Conservation (phyloP, 2,113 vertebrate species). For the Scolopax mira region DNA sequence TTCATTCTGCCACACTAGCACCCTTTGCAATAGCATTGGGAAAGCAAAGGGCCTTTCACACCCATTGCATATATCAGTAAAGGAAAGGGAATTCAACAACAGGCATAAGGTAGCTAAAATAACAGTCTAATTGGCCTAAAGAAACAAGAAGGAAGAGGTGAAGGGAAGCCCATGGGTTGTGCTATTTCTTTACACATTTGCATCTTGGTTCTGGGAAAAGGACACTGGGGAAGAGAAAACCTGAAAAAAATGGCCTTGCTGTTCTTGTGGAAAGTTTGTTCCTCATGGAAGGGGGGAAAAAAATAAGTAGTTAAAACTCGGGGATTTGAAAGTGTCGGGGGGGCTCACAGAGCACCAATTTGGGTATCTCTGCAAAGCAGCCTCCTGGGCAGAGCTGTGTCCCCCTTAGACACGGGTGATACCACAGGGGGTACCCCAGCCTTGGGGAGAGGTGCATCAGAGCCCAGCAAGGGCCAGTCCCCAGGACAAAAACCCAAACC, state of each 20-base stretch:
- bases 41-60: neutral
- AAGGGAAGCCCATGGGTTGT: neutral
- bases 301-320: neutral
- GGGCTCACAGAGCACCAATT: neutral
- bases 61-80: neutral
- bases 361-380: neutral
- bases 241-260: neutral
- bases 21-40: neutral
- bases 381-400: accelerated
- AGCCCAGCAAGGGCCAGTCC: neutral
- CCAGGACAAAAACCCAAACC: neutral
- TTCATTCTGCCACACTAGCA: neutral
- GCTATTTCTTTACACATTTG: neutral
- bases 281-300: neutral
- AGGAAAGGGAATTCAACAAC: neutral
- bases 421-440: accelerated
- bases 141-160: neutral
- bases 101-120: neutral
- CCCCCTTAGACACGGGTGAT: neutral
- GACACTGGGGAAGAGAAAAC: neutral
- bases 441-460: accelerated
- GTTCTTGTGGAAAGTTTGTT: neutral
- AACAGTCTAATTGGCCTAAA: neutral
- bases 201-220: neutral
- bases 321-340: neutral